These are phyloP conservation scores for Gasterosteus aculeatus DNA, from an alignment of 2,113 vertebrate species.

Conservation along the genomic window DNA sequence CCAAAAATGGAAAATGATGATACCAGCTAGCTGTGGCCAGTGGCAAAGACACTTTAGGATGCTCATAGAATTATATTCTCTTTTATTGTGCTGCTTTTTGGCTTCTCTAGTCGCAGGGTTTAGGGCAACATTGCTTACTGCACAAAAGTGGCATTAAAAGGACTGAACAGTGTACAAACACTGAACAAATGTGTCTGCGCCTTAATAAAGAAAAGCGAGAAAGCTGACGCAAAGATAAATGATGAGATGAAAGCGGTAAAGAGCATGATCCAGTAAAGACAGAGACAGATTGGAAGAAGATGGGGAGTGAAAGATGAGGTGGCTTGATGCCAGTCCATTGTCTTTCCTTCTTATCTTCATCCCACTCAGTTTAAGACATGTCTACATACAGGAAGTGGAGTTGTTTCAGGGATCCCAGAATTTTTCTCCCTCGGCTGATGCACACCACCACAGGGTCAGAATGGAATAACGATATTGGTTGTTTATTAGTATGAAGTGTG, in stretches of 20 bases:
- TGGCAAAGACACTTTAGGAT: constrained; percentile 56
- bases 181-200: constrained; percentile 47
- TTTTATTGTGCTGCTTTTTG: constrained; percentile 69
- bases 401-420: constrained; percentile 31
- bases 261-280: constrained; percentile 62
- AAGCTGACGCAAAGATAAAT: constrained; percentile 69
- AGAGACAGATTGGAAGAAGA: constrained; percentile 44
- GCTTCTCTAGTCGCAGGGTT: constrained; percentile 50
- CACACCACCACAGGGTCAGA: constrained; percentile 1
- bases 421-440: constrained; percentile 16
- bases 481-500: constrained; percentile 30
- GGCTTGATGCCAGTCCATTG: constrained; percentile 44
- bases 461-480: constrained; percentile 22
- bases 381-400: constrained; percentile 45
- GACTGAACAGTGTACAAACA: constrained; percentile 45
- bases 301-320: constrained; percentile 45
- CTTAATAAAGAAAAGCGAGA: constrained; percentile 33
- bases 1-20: constrained; percentile 59
- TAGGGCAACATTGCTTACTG: constrained; percentile 58
- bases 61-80: constrained; percentile 52
- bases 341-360: constrained; percentile 66
- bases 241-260: constrained; percentile 54
- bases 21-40: constrained; percentile 61
- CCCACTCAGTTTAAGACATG: constrained; percentile 50
- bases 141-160: constrained; percentile 36